These are phyloP conservation scores for Balaeniceps rex DNA, from an alignment of 2,113 vertebrate species.

Conservation along the genomic window DNA sequence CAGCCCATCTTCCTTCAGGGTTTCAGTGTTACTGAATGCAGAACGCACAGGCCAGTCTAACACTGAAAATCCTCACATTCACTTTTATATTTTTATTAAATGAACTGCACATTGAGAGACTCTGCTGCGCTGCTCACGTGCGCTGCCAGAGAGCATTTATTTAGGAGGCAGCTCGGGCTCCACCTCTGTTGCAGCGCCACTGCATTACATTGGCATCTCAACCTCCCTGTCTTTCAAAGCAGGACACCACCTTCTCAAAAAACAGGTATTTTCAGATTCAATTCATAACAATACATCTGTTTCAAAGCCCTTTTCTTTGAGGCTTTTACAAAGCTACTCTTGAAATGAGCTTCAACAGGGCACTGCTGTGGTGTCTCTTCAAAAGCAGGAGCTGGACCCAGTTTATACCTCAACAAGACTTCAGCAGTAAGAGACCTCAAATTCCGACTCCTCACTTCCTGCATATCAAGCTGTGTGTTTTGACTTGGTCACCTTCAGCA, in stretches of 20 bases:
- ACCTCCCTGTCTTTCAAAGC: neutral
- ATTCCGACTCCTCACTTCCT: neutral
- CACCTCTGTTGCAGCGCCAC: rapidly evolving
- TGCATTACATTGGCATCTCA: rapidly evolving
- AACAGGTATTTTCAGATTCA: neutral
- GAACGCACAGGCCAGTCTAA: neutral
- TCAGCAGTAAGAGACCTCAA: neutral
- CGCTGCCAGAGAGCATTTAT: neutral
- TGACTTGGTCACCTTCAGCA: neutral
- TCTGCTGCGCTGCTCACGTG: rapidly evolving
- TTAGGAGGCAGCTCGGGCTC: neutral
- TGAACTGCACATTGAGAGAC: neutral
- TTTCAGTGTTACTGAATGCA: neutral
- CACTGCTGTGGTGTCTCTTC: neutral
- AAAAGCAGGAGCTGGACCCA: neutral
- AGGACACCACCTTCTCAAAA: neutral
- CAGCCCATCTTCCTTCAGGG: neutral
- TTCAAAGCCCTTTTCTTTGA: neutral
- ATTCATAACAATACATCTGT: neutral
- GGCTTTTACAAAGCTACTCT: neutral
- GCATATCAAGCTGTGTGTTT: neutral
- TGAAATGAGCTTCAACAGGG: neutral
- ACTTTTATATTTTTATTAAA: neutral
- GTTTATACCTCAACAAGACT: neutral
- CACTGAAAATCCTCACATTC: neutral